A percentile compares a stretch with the other conserved stretches of the same genome.
Conservation (phyloP, 2,113 vertebrate genomes). For the Baryphthengus martii region DNA sequence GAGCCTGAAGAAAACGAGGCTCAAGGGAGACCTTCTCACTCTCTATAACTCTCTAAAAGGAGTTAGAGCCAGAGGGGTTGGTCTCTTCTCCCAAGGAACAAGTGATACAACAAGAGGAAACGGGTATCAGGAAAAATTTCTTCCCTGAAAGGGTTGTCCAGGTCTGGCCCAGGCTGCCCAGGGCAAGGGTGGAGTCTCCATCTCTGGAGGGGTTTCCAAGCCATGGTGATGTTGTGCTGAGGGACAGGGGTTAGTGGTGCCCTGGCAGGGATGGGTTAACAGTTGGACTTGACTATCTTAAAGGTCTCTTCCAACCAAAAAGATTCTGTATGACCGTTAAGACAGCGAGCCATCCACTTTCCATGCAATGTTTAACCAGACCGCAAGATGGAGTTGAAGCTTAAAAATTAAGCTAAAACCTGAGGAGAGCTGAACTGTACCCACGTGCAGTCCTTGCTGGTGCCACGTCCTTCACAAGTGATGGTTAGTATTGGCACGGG, state of each 20-base stretch:
- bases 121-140: not conserved
- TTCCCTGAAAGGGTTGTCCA: not conserved
- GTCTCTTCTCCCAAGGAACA: not conserved
- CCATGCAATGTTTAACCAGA: not conserved
- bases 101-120: not conserved
- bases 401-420: slow-evolving; percentile 8
- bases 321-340: not conserved
- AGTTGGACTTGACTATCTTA: not conserved
- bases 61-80: not conserved
- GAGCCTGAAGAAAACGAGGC: not conserved
- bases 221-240: not conserved
- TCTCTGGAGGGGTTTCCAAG: not conserved
- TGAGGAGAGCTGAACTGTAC: rapidly evolving
- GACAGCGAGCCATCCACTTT: rapidly evolving
- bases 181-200: not conserved
- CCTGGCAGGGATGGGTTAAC: not conserved
- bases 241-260: not conserved
- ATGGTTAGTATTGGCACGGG: not conserved
- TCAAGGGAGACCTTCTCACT: not conserved
- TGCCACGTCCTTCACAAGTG: not conserved
- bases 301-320: not conserved
- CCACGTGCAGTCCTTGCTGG: not conserved
- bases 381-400: slow-evolving; percentile 61
- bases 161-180: not conserved
- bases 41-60: not conserved